Conservation (phyloP, 2,113 vertebrate species). For the Zosterops hypoxanthus region DNA sequence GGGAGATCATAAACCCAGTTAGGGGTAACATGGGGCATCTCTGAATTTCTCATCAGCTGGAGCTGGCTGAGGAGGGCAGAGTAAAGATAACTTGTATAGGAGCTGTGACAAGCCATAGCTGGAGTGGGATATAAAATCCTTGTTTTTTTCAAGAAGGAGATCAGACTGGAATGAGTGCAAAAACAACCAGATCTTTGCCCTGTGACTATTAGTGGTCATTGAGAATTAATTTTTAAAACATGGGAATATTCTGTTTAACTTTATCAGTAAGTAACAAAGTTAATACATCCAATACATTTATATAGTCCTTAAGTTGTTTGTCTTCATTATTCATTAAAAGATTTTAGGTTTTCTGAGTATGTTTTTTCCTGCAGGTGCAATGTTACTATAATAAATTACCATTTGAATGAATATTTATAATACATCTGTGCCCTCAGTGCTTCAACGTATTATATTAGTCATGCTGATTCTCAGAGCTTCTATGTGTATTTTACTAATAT, state of each 20-base stretch:
- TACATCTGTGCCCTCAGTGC: neutral
- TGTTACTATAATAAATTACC: neutral
- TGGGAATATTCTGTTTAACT: neutral
- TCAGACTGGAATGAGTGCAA: neutral
- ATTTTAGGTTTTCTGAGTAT: neutral
- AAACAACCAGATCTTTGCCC: neutral
- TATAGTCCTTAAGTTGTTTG: neutral
- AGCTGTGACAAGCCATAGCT: neutral
- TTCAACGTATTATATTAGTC: neutral
- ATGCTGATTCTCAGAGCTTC: neutral
- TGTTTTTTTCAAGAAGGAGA: neutral
- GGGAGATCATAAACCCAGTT: neutral
- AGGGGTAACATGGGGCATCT: neutral
- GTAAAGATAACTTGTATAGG: neutral
- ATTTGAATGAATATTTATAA: conserved; percentile 38
- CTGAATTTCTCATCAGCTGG: neutral
- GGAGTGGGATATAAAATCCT: neutral
- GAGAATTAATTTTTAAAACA: neutral
- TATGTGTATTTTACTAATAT: neutral
- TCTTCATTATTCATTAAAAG: neutral
- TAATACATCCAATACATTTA: neutral
- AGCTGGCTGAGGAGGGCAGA: neutral
- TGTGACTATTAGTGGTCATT: neutral
- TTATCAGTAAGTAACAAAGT: neutral
- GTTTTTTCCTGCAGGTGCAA: conserved; percentile 28